Base-by-base conservation (phyloP, 1,140 invertebrate genomes). In the Drosophila ananassae region DNA sequence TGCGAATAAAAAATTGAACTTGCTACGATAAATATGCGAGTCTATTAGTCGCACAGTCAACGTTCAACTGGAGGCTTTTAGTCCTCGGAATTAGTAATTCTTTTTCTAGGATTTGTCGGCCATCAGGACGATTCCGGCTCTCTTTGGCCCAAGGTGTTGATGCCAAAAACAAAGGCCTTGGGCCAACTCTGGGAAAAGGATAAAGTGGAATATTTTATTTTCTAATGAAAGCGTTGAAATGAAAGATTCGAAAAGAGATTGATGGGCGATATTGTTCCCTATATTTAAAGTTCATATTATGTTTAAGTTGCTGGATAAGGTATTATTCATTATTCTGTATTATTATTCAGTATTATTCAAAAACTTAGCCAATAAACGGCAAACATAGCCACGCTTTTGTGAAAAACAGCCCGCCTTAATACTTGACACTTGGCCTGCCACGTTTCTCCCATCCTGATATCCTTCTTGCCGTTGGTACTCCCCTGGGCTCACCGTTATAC, bases 1-100 rank as follows among this genome's bases (percentile, higher is more conserved):
- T 48, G 76, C 41, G 80, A 68, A 84, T 89, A 87, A 87, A 87
- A 87, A 87, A 87, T 87, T 87, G 74, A 89, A 82, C 79, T 89
- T 85, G 71, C 89, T 87, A 76, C 53, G 69, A 79, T 71, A 79
- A 89, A 81, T 79, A 82, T 75, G 60, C 72, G 75, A 82, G 82
- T 69, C 82, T 87, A 87, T 82, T 87, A 87, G 78, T 72, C 51
- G 63, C 66, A 58, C 82, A 85, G 55, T 63, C 60, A 56, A 61
- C 41, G 60, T 28, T 34, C 48, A 66, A 21, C 50, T 24, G 56
- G 25, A 72, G 52, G 68, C 76, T 73, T 67, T 78, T 61, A 77
- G 55, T 21, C 74, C 48, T 64, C 46, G 69, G 66, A 87, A 89
- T 87, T 82, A 87, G 74, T 76, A 82, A 87, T 87, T 77, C 51